Percentiles rank a stretch among this genome's conserved stretches.
These are phyloP conservation scores for Diloba caeruleocephala DNA, from an alignment of 2,888 invertebrate species.

Conservation along the genomic window DNA sequence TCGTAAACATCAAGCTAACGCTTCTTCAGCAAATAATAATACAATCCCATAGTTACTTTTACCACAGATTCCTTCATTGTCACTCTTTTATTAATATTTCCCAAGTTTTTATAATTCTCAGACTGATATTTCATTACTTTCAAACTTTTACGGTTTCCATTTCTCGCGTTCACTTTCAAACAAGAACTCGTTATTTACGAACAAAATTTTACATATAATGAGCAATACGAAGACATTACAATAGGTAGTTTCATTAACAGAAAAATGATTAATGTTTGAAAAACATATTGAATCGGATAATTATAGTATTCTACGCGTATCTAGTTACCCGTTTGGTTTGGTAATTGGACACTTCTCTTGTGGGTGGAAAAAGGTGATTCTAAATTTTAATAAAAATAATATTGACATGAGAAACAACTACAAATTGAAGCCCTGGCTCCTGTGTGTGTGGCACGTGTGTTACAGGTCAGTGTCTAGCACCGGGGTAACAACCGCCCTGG, in stretches of 20 bases:
- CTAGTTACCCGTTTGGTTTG: too few relatives aligned
- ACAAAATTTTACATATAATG: constrained; percentile 15
- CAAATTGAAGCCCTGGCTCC: too few relatives aligned
- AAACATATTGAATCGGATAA: neutral
- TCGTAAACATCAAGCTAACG: too few relatives aligned
- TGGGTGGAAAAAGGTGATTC: too few relatives aligned
- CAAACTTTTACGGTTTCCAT: constrained; percentile 25
- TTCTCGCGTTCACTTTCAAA: constrained; percentile 19
- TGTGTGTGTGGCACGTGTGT: too few relatives aligned
- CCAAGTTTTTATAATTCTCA: neutral
- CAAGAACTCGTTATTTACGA: constrained; percentile 14
- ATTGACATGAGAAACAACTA: too few relatives aligned
- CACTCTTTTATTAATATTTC: neutral
- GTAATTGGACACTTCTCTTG: too few relatives aligned
- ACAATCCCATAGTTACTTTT: neutral
- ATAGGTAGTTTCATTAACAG: constrained; percentile 41
- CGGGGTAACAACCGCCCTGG: too few relatives aligned
- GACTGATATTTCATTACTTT: constrained; percentile 17
- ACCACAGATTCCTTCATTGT: neutral
- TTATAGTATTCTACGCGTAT: too few relatives aligned
- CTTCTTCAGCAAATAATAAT: too few relatives aligned
- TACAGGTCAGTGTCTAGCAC: too few relatives aligned
- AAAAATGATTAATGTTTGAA: constrained; percentile 3
- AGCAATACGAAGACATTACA: constrained; percentile 33
- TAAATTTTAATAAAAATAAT: too few relatives aligned